phyloP scores from a whole-genome alignment of 2,113 vertebrate species.

The Strix uralensis region DNA sequence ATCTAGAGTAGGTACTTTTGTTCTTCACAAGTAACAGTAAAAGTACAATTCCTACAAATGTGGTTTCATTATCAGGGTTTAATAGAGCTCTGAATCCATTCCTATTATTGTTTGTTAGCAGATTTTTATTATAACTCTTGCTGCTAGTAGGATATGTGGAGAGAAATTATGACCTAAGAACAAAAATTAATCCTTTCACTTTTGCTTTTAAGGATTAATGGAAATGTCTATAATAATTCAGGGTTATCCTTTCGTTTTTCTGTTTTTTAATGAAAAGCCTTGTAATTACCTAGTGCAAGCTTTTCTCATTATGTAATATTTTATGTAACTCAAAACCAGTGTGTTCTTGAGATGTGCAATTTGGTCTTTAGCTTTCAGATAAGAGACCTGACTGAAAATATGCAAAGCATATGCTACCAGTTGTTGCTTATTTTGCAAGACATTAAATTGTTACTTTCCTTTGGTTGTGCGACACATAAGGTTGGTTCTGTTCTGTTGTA shows the following conservation, averaged over 20 bases:
- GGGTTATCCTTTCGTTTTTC: not conserved
- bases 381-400: not conserved
- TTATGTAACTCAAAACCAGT: not conserved
- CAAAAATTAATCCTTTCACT: not conserved
- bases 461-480: not conserved
- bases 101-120: not conserved
- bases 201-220: conserved; percentile 14
- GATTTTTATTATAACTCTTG: not conserved
- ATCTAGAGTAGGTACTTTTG: not conserved
- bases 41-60: not conserved
- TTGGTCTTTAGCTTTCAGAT: not conserved
- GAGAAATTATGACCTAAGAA: not conserved
- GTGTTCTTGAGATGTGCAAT: not conserved
- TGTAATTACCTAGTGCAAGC: not conserved
- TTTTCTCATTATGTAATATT: conserved; percentile 1
- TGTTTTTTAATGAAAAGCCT: not conserved
- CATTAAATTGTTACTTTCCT: not conserved
- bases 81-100: not conserved
- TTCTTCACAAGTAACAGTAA: not conserved
- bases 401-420: not conserved
- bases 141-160: not conserved
- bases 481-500: not conserved
- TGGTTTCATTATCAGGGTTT: not conserved
- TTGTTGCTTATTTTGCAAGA: not conserved
- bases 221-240: not conserved